Evolutionary conservation across 37 sponge, comb jelly and placozoan genomes (phyloP), one percentile per base, ranked within the genome.

Genomic region (Halisarca cf. caerulea): DNA sequence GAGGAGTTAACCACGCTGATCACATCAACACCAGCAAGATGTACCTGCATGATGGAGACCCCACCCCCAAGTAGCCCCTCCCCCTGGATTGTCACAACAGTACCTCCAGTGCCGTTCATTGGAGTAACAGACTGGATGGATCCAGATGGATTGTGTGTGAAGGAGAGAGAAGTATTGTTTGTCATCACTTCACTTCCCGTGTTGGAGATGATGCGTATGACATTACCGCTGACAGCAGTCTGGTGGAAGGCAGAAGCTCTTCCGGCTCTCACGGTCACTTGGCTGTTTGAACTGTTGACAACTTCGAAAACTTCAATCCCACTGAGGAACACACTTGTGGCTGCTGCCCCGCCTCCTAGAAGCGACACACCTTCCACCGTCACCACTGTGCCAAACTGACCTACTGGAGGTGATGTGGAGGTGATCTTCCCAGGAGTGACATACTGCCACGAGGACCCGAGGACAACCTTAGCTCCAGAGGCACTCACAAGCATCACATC

Each of bases 371-470:
- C 93, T 14, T 23, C 34, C 40, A 93, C 83, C 24, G 59, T 85
- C 25, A 89, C 72, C 20, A 14, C 40, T 0, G 93, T 93, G 3
- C 93, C 93, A 64, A 42, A 85, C 62, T 87, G 88, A 9, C 93
- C 93, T 17, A 20, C 21, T 0, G 42, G 59, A 23, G 93, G 93
- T 0, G 57, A 7, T 4, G 89, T 57, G 33, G 40, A 30, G 37
- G 15, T 44, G 0, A 93, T 55, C 3, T 34, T 53, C 51, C 90
- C 90, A 14, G 57, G 41, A 28, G 23, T 35, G 0, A 87, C 80
- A 40, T 93, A 87, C 3, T 70, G 61, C 93, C 93, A 93, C 1
- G 82, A 87, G 58, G 81, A 60, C 5, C 78, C 39, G 66, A 80
- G 89, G 35, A 36, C 41, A 11, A 87, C 83, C n/a, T 58, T 51